Base-by-base conservation (phyloP, 2,113 vertebrate genomes). In the Xerus inauris region DNA sequence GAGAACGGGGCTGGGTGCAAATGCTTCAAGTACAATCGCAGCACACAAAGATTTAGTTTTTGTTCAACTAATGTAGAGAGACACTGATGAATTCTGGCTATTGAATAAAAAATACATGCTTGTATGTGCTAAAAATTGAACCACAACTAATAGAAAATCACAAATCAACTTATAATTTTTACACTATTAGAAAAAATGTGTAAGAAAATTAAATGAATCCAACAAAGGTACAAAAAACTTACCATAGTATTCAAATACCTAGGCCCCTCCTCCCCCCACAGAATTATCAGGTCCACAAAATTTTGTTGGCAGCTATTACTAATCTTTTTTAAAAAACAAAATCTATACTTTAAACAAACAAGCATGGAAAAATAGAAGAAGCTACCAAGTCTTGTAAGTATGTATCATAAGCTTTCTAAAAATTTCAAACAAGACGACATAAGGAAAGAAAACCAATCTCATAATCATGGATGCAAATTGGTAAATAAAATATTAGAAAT, bases 121-220 rank as follows among this genome's bases (percentile, higher is more conserved):
- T 80, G 2, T 9, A 93, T 69, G 28, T 62, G n/a, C 45, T 91
- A 87, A 79, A 87, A 77, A 81, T 12, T 59, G 8, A 91, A 59
- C 38, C 76, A 32, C 17, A 86, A 71, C 59, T 89, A 76, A 3
- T 62, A 59, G 42, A 32, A 89, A 88, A 92, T 89, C 40, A 71
- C 20, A 89, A 75, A 86, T 35, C 1, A 73, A 89, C 45, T 67
- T 72, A 84, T 73, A 64, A 80, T 80, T 82, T 87, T 80, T 76
- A 64, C 1, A 40, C 19, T 19, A 62, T 35, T 22, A 86, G 57
- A 45, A 67, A 96, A 94, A 82, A 85, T 67, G 42, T 65, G 49
- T 45, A 95, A 67, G 16, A 96, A 92, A 92, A 80, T 24, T 85
- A 89, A 96, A 73, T 65, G 7, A 85, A 26, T 72, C 11, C 79